These are phyloP conservation scores for Aleadryas rufinucha DNA, from an alignment of 2,113 vertebrate species.

Conservation along the genomic window DNA sequence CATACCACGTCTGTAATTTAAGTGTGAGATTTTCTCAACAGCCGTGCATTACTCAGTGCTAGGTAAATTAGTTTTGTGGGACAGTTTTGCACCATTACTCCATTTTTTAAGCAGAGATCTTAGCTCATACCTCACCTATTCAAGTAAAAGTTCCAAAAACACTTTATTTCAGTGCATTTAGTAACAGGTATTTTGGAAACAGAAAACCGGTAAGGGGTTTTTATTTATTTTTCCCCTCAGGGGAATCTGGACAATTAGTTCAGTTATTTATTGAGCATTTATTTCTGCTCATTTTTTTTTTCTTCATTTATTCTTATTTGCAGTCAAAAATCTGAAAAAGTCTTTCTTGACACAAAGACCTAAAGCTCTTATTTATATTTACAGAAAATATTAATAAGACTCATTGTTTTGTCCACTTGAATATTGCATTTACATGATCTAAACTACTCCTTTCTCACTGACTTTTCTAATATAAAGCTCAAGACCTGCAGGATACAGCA, in stretches of 20 bases:
- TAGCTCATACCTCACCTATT: neutral
- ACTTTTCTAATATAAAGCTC: neutral
- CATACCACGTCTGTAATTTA: neutral
- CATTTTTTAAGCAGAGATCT: neutral
- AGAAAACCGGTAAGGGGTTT: fast-evolving
- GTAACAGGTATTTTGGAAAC: neutral
- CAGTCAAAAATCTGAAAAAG: neutral
- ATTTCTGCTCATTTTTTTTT: neutral
- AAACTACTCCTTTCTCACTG: neutral
- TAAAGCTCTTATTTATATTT: neutral
- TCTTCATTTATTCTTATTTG: neutral
- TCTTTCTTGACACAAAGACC: neutral
- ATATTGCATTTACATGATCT: fast-evolving
- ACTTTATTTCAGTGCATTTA: neutral
- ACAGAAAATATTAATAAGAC: neutral
- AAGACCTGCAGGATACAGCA: neutral
- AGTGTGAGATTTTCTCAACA: neutral
- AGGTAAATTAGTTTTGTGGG: neutral
- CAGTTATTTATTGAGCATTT: neutral
- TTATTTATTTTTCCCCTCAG: neutral
- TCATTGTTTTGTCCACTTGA: neutral
- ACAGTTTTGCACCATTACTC: neutral
- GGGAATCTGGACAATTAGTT: neutral
- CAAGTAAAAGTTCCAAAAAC: neutral
- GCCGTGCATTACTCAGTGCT: neutral